phyloP scores from a whole-genome alignment of 2,797 vertebrate species.

The Pangasius larnaudii region DNA sequence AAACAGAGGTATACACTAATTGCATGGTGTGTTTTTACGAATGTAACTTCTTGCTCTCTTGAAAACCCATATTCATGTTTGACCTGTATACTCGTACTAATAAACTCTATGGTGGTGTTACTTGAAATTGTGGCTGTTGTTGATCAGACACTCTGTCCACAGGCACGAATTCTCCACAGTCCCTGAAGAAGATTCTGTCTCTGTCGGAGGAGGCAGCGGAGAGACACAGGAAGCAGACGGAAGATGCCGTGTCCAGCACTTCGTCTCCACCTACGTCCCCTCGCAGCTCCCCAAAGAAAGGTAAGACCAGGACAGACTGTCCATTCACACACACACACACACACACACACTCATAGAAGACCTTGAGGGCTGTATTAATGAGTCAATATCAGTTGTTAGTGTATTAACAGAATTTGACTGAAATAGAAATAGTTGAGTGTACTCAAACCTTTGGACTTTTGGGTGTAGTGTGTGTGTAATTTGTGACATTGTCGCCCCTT shows the following conservation, averaged over 20 bases:
- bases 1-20: not conserved
- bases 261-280: slow-evolving; percentile 96
- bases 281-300: slow-evolving; percentile 97
- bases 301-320: slow-evolving; percentile 69
- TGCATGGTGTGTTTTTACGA: not conserved
- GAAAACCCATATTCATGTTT: not conserved
- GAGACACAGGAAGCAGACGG: slow-evolving; percentile 85
- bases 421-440: not conserved
- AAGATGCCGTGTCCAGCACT: slow-evolving; percentile 89
- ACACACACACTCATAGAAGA: too few relatives aligned
- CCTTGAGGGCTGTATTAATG: not conserved
- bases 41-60: not conserved
- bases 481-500: slow-evolving; percentile 57
- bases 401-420: not conserved
- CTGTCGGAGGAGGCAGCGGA: slow-evolving; percentile 94
- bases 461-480: not conserved
- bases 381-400: too few relatives aligned
- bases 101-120: not conserved
- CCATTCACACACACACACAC: not conserved
- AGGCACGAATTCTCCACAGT: slow-evolving; percentile 98
- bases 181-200: slow-evolving; percentile 98
- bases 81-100: not conserved
- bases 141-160: slow-evolving; percentile 29
- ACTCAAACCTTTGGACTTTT: not conserved
- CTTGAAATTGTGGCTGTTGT: not conserved